These are phyloP conservation scores for Drosophila helvetica DNA, from an alignment of 2,888 invertebrate species.

Conservation along the genomic window DNA sequence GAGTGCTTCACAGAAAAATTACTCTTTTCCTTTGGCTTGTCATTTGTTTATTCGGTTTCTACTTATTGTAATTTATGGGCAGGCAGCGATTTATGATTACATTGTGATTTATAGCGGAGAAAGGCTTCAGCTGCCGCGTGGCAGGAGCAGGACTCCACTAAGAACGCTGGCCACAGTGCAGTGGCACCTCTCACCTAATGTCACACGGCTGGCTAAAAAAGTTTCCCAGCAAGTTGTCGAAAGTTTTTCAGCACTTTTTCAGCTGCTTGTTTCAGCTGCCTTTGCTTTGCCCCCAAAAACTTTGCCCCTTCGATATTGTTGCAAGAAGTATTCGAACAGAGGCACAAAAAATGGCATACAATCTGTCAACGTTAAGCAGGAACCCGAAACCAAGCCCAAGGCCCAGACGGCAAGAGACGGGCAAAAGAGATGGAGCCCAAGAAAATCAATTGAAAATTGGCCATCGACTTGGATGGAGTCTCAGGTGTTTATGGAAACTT, in stretches of 20 bases:
- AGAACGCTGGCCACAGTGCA: not conserved
- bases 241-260: slow-evolving; percentile 52
- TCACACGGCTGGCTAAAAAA: slow-evolving; percentile 59
- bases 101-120: slow-evolving; percentile 60
- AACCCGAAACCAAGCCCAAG: slow-evolving; percentile 18
- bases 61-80: slow-evolving; percentile 72
- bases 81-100: slow-evolving; percentile 65
- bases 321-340: slow-evolving; percentile 49
- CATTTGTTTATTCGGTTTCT: slow-evolving; percentile 40
- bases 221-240: slow-evolving; percentile 37
- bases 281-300: slow-evolving; percentile 59
- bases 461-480: slow-evolving; percentile 46
- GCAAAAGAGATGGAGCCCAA: slow-evolving; percentile 43
- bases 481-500: slow-evolving; percentile 69
- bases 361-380: slow-evolving; percentile 70
- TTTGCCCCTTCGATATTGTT: slow-evolving; percentile 67
- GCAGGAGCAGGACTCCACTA: not conserved
- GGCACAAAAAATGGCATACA: slow-evolving; percentile 73
- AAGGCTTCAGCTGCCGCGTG: slow-evolving; percentile 41
- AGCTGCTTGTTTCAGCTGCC: slow-evolving; percentile 73
- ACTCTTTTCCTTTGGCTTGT: slow-evolving; percentile 30
- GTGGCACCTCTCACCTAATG: slow-evolving; percentile 54
- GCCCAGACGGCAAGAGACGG: not conserved
- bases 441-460: slow-evolving; percentile 75
- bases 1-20: slow-evolving; percentile 7